These are phyloP conservation scores for Novumbra hubbsi DNA, from an alignment of 2,797 vertebrate genomes.

Conservation along the genomic window DNA sequence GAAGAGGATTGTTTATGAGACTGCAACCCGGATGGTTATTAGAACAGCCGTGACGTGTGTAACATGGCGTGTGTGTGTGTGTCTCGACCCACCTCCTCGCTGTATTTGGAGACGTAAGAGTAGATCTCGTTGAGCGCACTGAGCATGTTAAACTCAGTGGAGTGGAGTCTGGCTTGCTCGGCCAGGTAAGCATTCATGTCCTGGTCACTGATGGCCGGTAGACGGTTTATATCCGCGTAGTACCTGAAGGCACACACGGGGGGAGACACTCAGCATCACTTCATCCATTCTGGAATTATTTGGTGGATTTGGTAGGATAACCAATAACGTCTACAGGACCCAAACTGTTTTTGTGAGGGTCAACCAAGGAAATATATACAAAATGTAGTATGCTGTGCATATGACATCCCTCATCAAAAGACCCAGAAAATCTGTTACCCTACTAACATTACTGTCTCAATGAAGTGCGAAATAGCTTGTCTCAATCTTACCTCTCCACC, in stretches of 20 bases:
- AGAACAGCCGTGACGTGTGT: background rate
- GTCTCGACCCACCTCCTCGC: conserved; percentile 84
- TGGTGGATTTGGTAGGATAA: too few species aligned
- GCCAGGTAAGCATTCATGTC: conserved; percentile 99
- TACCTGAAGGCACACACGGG: conserved; percentile 77
- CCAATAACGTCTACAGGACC: too few species aligned
- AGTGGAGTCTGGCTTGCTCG: conserved; percentile 94
- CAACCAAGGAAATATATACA: too few species aligned
- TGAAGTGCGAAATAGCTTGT: too few species aligned
- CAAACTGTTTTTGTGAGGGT: too few species aligned
- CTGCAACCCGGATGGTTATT: background rate
- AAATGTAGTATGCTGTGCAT: too few species aligned
- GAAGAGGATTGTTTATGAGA: background rate
- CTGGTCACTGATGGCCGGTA: conserved; percentile 97
- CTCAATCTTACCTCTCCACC: conserved; percentile 90
- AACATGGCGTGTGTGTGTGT: background rate
- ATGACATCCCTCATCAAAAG: too few species aligned
- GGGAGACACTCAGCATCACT: conserved; percentile 8
- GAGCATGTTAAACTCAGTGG: conserved; percentile 95
- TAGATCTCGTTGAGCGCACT: conserved; percentile 98
- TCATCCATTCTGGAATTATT: background rate
- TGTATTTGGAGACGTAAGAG: conserved; percentile 98
- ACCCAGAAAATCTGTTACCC: too few species aligned
- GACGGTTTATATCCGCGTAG: conserved; percentile 95
- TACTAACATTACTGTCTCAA: too few species aligned